phyloP scores from a whole-genome alignment of 2,797 vertebrate genomes.

The Rallus crepitans region DNA sequence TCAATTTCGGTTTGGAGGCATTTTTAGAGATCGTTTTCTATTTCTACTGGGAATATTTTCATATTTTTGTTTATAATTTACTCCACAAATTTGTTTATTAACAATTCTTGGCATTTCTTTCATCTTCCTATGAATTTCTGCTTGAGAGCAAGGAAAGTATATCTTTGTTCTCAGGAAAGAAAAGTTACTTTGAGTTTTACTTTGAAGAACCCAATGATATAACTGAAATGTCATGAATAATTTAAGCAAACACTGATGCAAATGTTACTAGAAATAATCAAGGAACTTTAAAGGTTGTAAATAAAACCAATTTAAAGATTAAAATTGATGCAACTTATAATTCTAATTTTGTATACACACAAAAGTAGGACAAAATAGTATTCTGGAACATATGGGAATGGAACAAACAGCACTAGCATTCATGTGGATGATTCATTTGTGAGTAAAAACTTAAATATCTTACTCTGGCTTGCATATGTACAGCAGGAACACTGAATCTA shows the following conservation, averaged over 20 bases:
- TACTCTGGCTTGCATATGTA: neutral
- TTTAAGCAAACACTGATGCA: constrained; percentile 63
- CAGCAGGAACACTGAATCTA: neutral
- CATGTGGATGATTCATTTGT: constrained; percentile 32
- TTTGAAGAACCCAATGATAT: constrained; percentile 72
- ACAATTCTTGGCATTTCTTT: constrained; percentile 67
- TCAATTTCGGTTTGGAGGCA: constrained; percentile 57
- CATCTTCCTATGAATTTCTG: constrained; percentile 59
- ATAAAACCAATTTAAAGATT: constrained; percentile 69
- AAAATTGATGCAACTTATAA: constrained; percentile 63
- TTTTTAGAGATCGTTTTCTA: constrained; percentile 47
- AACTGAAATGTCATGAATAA: constrained; percentile 76
- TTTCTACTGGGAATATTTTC: constrained; percentile 60
- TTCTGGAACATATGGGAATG: constrained; percentile 49
- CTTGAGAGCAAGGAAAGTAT: constrained; percentile 17
- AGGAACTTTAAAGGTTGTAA: constrained; percentile 65
- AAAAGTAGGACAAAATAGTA: constrained; percentile 65
- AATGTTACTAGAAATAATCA: constrained; percentile 68
- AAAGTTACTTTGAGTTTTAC: constrained; percentile 64
- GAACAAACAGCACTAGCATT: constrained; percentile 8
- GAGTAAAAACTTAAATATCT: constrained; percentile 37
- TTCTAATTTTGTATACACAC: constrained; percentile 55
- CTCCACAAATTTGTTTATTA: constrained; percentile 64
- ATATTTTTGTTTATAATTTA: constrained; percentile 67
- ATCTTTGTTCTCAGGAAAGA: constrained; percentile 70